These are phyloP conservation scores for Magallana ariakensis DNA, from an alignment of 1,140 invertebrate genomes.

Conservation along the genomic window DNA sequence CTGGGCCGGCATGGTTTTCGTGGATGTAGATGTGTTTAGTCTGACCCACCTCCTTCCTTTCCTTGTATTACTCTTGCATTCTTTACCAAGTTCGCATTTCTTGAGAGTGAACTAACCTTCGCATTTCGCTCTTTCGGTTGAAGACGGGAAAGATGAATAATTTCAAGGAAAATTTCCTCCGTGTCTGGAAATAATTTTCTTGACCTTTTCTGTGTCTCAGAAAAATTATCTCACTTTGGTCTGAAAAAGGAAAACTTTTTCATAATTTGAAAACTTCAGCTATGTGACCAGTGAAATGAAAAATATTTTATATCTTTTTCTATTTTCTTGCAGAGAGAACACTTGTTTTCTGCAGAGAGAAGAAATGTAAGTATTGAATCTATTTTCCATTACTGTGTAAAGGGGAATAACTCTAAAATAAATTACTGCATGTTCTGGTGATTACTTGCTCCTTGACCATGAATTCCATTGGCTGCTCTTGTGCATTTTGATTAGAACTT, in stretches of 20 bases:
- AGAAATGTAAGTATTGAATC: background rate
- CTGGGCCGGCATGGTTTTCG: background rate
- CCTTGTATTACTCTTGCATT: background rate
- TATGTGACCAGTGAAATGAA: background rate
- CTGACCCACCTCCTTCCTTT: background rate
- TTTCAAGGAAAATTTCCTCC: background rate
- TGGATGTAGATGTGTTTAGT: background rate
- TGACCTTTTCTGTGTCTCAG: constrained; percentile 1
- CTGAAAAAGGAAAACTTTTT: background rate
- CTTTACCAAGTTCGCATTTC: background rate
- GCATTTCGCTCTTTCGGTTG: background rate
- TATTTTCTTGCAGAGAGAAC: background rate
- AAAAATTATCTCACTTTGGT: background rate
- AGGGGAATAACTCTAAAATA: constrained; percentile 19
- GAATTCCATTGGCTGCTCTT: background rate
- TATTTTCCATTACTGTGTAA: background rate
- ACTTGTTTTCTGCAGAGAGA: background rate
- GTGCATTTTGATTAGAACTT: too few relatives aligned
- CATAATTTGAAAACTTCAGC: background rate
- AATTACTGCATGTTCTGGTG: background rate
- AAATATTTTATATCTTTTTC: background rate
- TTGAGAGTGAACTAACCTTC: background rate
- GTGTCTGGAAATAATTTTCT: background rate
- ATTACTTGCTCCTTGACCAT: constrained; percentile 24
- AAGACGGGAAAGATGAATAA: background rate